These are phyloP conservation scores for Trematocara stigmaticum DNA, from an alignment of 2,113 vertebrate species.

Conservation along the genomic window DNA sequence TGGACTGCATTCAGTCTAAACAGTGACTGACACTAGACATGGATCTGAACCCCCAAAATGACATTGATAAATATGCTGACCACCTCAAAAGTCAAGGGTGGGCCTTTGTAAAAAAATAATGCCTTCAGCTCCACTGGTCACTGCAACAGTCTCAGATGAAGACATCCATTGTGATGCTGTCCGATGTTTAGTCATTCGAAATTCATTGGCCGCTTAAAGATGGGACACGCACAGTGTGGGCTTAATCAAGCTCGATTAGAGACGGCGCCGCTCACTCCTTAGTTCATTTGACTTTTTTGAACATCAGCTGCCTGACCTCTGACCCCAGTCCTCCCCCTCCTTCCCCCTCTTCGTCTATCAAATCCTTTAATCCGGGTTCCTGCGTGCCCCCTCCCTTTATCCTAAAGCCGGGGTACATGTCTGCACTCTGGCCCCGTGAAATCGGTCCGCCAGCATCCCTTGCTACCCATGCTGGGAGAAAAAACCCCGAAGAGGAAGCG, in stretches of 20 bases:
- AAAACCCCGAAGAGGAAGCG: neutral
- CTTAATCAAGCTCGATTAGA: slow-evolving; percentile 45
- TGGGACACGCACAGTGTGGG: slow-evolving; percentile 50
- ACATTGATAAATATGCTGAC: slow-evolving; percentile 27
- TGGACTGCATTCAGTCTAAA: neutral
- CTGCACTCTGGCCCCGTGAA: slow-evolving; percentile 51
- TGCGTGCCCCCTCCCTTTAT: slow-evolving; percentile 56
- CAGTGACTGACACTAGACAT: neutral
- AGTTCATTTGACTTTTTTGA: slow-evolving; percentile 35
- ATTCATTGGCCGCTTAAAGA: slow-evolving; percentile 10
- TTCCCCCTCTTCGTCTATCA: slow-evolving; percentile 4
- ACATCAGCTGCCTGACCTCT: slow-evolving; percentile 40
- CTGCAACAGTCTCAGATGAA: slow-evolving; percentile 6
- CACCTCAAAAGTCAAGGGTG: slow-evolving; percentile 8
- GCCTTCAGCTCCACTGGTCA: neutral
- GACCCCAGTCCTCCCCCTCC: slow-evolving; percentile 40
- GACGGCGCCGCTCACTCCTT: slow-evolving; percentile 34
- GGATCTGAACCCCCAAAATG: neutral
- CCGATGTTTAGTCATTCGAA: slow-evolving; percentile 24
- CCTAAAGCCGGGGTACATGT: slow-evolving; percentile 44
- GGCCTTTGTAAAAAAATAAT: neutral
- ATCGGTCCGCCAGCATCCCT: slow-evolving; percentile 14
- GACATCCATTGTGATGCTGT: slow-evolving; percentile 39
- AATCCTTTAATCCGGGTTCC: slow-evolving; percentile 63
- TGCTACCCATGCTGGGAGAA: neutral